These are phyloP conservation scores for Criorhina ranunculi DNA, from an alignment of 2,888 invertebrate species.

Conservation along the genomic window DNA sequence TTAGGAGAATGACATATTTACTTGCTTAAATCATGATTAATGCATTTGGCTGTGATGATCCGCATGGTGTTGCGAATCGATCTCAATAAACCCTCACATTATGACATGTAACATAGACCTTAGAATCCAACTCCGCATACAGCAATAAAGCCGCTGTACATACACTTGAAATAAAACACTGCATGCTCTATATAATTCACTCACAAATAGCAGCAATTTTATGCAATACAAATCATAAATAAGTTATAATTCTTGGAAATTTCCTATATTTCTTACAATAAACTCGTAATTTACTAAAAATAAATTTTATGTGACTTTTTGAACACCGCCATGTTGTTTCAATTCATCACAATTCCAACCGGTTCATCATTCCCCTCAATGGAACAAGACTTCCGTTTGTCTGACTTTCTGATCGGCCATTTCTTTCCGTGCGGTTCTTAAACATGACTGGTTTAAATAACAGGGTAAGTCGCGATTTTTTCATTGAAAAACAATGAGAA, in stretches of 20 bases:
- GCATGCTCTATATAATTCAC: background rate
- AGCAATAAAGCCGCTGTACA: constrained; percentile 7
- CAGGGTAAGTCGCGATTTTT: constrained; percentile 87
- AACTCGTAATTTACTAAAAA: background rate
- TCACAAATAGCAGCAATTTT: too few relatives aligned
- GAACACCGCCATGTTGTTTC: background rate
- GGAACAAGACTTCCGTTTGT: constrained; percentile 79
- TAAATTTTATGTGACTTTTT: background rate
- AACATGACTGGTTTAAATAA: constrained; percentile 93
- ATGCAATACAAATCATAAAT: too few relatives aligned
- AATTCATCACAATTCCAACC: constrained; percentile 43
- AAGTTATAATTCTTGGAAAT: background rate
- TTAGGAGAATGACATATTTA: too few relatives aligned
- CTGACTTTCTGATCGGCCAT: constrained; percentile 79
- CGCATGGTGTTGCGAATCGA: too few relatives aligned
- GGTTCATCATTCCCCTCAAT: constrained; percentile 40
- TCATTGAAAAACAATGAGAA: constrained; percentile 75
- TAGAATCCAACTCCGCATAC: background rate
- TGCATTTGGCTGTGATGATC: too few relatives aligned
- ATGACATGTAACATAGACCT: background rate
- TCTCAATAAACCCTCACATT: too few relatives aligned
- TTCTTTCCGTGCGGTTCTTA: constrained; percentile 90
- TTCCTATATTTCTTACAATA: background rate
- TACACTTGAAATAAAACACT: background rate
- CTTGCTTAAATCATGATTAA: too few relatives aligned